phyloP scores from a whole-genome alignment of 2,797 vertebrate species.

The Chromis chromis region DNA sequence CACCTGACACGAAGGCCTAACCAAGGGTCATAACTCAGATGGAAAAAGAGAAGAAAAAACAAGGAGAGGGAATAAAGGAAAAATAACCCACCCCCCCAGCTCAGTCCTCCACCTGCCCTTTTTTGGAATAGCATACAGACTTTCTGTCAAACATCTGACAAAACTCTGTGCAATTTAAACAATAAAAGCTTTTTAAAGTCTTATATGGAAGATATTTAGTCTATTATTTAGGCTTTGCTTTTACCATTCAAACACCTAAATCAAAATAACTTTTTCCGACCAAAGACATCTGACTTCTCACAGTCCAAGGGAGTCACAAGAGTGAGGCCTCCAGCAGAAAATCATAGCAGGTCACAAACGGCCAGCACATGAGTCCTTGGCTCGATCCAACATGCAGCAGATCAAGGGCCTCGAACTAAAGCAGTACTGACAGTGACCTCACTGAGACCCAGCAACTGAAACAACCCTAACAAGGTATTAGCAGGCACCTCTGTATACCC shows the following conservation, averaged over 20 bases:
- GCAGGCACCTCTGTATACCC: slow-evolving; percentile 80
- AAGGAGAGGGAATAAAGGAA: neutral
- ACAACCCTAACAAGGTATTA: slow-evolving; percentile 88
- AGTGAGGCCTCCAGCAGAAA: slow-evolving; percentile 59
- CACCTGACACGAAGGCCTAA: slow-evolving; percentile 70
- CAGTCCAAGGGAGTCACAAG: slow-evolving; percentile 45
- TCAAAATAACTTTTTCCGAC: slow-evolving; percentile 66
- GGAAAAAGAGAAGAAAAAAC: slow-evolving; percentile 53
- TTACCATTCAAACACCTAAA: slow-evolving; percentile 57
- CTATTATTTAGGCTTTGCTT: slow-evolving; percentile 33
- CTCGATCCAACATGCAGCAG: slow-evolving; percentile 80
- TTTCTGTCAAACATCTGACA: slow-evolving; percentile 40
- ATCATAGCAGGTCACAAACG: slow-evolving; percentile 64
- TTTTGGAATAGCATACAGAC: neutral
- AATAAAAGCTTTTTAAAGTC: slow-evolving; percentile 1
- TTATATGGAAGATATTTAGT: neutral
- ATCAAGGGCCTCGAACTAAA: slow-evolving; percentile 85
- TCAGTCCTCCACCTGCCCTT: neutral
- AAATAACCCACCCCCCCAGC: neutral
- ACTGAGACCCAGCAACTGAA: slow-evolving; percentile 85
- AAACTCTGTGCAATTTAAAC: slow-evolving; percentile 5
- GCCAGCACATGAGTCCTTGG: slow-evolving; percentile 73
- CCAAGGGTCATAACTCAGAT: slow-evolving; percentile 57
- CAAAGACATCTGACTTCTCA: slow-evolving; percentile 76
- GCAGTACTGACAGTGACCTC: slow-evolving; percentile 86